These are phyloP conservation scores for Xestoiulus laeticollis DNA, from an alignment of 2,888 invertebrate genomes.

Conservation along the genomic window DNA sequence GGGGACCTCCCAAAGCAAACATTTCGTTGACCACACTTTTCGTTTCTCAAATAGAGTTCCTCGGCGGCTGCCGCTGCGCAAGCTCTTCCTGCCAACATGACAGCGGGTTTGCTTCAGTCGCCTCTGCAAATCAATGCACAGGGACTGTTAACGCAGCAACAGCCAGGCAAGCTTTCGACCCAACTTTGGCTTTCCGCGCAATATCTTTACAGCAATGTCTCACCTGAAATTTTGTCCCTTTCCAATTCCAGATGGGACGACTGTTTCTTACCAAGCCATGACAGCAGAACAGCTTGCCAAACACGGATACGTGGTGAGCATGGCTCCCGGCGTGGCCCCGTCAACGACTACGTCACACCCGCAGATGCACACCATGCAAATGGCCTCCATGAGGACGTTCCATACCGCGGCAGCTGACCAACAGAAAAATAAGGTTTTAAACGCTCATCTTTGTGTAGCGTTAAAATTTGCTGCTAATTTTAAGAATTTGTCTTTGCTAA, in stretches of 20 bases:
- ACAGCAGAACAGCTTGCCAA: slow-evolving; percentile 56
- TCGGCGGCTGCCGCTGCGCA: slow-evolving; percentile 90
- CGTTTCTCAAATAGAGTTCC: slow-evolving; percentile 69
- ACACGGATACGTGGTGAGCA: slow-evolving; percentile 54
- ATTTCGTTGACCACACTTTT: no score
- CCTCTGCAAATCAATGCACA: slow-evolving; percentile 50
- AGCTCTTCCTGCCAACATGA: slow-evolving; percentile 82
- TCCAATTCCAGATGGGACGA: slow-evolving; percentile 53
- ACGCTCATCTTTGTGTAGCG: no score
- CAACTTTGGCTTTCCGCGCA: no score
- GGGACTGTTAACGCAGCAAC: slow-evolving; percentile 54
- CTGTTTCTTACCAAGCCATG: slow-evolving; percentile 55
- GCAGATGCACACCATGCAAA: background rate
- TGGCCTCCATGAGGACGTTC: background rate
- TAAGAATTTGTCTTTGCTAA: no score
- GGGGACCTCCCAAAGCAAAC: background rate
- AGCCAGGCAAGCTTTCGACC: slow-evolving; percentile 48
- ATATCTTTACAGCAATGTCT: background rate
- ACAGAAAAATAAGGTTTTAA: slow-evolving; percentile 20
- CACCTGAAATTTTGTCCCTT: background rate
- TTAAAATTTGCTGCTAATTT: no score
- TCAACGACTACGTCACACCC: background rate
- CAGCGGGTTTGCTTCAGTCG: slow-evolving; percentile 82
- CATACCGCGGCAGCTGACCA: background rate
- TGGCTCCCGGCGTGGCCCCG: slow-evolving; percentile 47